These are phyloP conservation scores for Geopemphigus sp. DNA, from an alignment of 1,140 invertebrate species.

Conservation along the genomic window DNA sequence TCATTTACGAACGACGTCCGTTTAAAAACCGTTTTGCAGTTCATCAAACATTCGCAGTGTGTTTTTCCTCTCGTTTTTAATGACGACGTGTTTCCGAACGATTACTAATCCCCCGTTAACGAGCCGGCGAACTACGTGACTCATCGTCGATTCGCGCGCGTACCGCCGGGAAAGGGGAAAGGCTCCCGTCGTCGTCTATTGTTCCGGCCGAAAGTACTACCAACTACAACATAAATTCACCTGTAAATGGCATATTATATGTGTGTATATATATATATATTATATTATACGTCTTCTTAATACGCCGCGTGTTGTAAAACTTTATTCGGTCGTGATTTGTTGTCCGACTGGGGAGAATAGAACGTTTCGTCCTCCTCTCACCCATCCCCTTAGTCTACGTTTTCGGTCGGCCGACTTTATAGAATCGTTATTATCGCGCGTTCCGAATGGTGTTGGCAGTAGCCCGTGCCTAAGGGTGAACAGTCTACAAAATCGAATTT, in stretches of 20 bases:
- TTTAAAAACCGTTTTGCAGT: slow-evolving; percentile 12
- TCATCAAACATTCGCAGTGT: not conserved
- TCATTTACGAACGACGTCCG: not conserved
- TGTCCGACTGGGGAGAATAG: not conserved
- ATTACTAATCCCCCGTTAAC: slow-evolving; percentile 26
- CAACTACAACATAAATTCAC: slow-evolving; percentile 15
- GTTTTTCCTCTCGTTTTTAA: slow-evolving; percentile 13
- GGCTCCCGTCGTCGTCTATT: not conserved
- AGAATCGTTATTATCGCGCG: not conserved
- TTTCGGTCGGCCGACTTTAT: not conserved
- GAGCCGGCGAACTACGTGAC: slow-evolving; percentile 34
- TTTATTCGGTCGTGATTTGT: not conserved
- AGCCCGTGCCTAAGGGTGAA: too few relatives aligned
- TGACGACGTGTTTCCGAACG: slow-evolving; percentile 4
- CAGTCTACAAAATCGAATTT: slow-evolving; percentile 12
- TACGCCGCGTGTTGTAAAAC: not conserved
- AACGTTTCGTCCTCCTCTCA: too few relatives aligned
- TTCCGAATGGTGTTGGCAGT: not conserved
- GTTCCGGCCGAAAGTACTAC: not conserved
- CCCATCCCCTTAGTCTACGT: not conserved
- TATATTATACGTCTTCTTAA: too few relatives aligned
- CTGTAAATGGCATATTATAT: slow-evolving; percentile 6
- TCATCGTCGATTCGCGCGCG: slow-evolving; percentile 24
- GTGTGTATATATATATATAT: too few relatives aligned
- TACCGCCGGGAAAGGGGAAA: slow-evolving; percentile 8